Evolutionary conservation across 2,888 invertebrate genomes (phyloP).

Genomic region (Spicauda simplicius): DNA sequence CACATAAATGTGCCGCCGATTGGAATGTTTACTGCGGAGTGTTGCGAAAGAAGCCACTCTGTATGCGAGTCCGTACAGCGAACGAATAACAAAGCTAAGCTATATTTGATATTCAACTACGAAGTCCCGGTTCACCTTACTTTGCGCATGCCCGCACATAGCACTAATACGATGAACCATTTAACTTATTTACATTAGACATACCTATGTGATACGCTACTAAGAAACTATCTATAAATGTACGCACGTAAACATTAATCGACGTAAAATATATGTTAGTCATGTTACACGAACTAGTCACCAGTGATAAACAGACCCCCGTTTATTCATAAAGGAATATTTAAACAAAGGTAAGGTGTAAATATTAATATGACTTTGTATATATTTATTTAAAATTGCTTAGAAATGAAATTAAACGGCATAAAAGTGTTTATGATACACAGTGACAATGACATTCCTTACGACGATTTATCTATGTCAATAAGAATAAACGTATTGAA

Average conservation of each 20-base stretch:
- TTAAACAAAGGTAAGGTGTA: background rate
- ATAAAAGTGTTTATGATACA: background rate
- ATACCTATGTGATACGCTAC: constrained; percentile 22
- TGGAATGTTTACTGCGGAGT: constrained; percentile 50
- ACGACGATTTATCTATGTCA: constrained; percentile 28
- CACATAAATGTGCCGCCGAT: constrained; percentile 52
- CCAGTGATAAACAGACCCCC: background rate
- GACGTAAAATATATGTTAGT: constrained; percentile 30
- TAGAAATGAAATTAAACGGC: background rate
- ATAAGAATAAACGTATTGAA: constrained; percentile 9
- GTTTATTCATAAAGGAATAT: constrained; percentile 1
- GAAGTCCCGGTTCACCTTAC: constrained; percentile 64
- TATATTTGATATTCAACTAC: constrained; percentile 66
- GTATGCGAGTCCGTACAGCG: constrained; percentile 62
- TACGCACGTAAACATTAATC: constrained; percentile 14
- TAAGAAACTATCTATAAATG: constrained; percentile 23
- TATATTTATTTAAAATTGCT: too few species aligned
- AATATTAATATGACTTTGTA: too few species aligned
- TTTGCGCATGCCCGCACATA: constrained; percentile 51
- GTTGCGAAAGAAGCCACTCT: constrained; percentile 66
- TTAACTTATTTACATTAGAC: constrained; percentile 30
- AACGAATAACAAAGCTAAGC: constrained; percentile 57
- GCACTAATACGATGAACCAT: constrained; percentile 40
- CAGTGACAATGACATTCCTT: background rate
- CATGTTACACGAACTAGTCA: constrained; percentile 19